Percentiles rank a stretch among this genome's conserved stretches.
phyloP scores from a whole-genome alignment of 2,113 vertebrate genomes.

The Pseudorectes ferrugineus region DNA sequence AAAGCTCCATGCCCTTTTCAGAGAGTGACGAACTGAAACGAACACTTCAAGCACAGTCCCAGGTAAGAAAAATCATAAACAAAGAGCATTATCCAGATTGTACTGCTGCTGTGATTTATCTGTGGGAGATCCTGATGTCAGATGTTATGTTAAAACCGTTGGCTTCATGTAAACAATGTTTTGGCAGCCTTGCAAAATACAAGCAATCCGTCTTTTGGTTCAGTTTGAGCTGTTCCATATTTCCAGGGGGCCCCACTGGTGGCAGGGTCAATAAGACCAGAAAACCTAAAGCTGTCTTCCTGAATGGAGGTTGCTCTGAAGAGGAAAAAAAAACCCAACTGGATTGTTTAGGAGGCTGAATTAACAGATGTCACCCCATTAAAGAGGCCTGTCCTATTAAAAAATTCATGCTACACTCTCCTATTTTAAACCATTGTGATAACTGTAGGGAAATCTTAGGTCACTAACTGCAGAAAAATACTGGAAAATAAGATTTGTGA shows the following conservation, averaged over 20 bases:
- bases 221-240: not conserved
- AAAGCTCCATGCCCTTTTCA: conserved; percentile 67
- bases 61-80: conserved; percentile 74
- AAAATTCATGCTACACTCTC: not conserved
- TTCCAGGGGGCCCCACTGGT: not conserved
- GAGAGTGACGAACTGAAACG: conserved; percentile 80
- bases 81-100: not conserved
- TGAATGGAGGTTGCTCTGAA: not conserved
- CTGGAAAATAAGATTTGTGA: not conserved
- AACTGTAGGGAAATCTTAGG: not conserved
- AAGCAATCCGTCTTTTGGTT: not conserved
- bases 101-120: not conserved
- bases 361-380: not conserved
- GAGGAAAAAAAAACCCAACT: not conserved
- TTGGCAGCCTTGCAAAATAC: not conserved
- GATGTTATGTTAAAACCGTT: not conserved
- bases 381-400: not conserved
- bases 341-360: not conserved
- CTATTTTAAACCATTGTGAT: not conserved
- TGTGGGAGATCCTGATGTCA: not conserved
- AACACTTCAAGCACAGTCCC: conserved; percentile 89
- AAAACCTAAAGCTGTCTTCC: not conserved
- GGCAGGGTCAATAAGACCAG: not conserved
- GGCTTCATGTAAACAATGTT: not conserved
- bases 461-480: not conserved